Base-by-base conservation (phyloP, 2,113 vertebrate genomes). In the Chrysochloris asiatica region DNA sequence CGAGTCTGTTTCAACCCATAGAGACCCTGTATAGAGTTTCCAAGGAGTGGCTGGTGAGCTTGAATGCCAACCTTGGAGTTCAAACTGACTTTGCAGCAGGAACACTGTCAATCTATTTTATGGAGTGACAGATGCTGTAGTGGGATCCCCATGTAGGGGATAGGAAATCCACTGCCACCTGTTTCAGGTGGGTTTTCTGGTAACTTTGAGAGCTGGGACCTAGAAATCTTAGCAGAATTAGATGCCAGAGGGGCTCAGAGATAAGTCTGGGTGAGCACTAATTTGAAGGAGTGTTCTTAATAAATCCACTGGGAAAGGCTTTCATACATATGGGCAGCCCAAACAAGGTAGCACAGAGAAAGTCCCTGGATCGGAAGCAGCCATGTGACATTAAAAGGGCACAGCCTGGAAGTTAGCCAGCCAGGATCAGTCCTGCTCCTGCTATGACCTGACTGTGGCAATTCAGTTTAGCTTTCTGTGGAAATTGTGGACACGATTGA, bases 291-390 rank as follows among this genome's bases (percentile, higher is more conserved):
- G 28, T 63, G 3, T 10, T 63, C 4, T 56, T 75, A 54, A 50
- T 52, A 52, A 65, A 65, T 85, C 33, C 80, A 7, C 38, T 71
- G 45, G 33, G 41, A 87, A 86, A 87, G 4, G 30, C 10, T n/a
- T 88, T 72, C 43, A 41, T 65, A 78, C 65, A 47, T 8, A 28
- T 48, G n/a, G 14, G 71, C 48, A 47, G 21, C 17, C 56, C 50
- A 28, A 16, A 16, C 28, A 56, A 36, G 77, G 41, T 2, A 8
- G 17, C 21, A 12, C 14, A 71, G 21, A 45, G 16, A 83, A 28
- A 2, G 5, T 0, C 1, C 43, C 26, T 69, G 36, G 22, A 24
- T 1, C 1, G 26, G n/a, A 50, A 65, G 28, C 16, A 4, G 10
- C 2, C 9, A n/a, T 17, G 1, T 69, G 50, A 6, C 11, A 0